Conservation (phyloP, 2,797 vertebrate genomes). For the Martes flavigula region DNA sequence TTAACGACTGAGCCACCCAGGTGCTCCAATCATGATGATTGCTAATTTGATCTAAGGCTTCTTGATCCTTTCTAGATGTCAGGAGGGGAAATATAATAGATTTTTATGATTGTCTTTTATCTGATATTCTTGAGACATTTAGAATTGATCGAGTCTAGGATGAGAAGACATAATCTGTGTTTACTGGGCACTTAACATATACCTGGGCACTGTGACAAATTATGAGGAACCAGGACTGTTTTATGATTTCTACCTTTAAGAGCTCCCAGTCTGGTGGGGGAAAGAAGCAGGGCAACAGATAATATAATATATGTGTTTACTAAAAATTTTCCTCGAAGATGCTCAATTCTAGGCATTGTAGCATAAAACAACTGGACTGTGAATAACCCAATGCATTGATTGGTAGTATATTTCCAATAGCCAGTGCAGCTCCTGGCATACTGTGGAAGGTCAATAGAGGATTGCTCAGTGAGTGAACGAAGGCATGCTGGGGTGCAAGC, state of each 20-base stretch:
- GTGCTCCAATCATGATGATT: not conserved
- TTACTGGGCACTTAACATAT: not conserved
- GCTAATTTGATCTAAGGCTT: not conserved
- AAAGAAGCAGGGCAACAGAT: not conserved
- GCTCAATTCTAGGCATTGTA: not conserved
- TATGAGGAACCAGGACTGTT: not conserved
- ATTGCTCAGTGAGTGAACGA: not conserved
- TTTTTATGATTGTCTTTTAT: slow-evolving; percentile 8
- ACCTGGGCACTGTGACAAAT: not conserved
- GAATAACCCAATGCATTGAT: not conserved
- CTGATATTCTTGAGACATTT: not conserved
- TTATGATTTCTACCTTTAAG: not conserved
- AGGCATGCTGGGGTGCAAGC: not conserved
- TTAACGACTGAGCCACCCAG: too few relatives aligned
- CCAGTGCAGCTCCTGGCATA: not conserved
- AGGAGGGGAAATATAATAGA: not conserved
- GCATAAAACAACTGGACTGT: not conserved
- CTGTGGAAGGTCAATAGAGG: not conserved
- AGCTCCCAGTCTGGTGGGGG: not conserved
- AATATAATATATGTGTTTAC: not conserved
- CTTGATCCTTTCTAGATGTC: not conserved
- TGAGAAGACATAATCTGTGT: not conserved
- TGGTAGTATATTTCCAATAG: not conserved
- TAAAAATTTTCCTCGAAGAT: not conserved
- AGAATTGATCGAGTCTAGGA: not conserved